Percentiles rank a stretch among this genome's conserved stretches.
Conservation (phyloP, 2,888 invertebrate genomes). For the Heteromurus nitidus region DNA sequence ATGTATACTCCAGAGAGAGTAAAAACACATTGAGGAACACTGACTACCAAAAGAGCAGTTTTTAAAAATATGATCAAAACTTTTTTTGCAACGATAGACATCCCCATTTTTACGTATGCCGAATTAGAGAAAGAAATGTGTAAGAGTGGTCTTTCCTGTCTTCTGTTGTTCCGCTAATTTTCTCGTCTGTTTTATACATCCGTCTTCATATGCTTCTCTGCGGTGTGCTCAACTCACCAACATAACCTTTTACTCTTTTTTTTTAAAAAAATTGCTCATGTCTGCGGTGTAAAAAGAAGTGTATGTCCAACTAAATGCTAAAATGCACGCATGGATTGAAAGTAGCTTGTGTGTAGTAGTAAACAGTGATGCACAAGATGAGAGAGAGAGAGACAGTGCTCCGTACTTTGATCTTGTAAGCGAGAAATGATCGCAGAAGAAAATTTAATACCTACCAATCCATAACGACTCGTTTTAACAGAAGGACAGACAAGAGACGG, state of each 20-base stretch:
- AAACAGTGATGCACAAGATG: conserved; percentile 1
- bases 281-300: no score
- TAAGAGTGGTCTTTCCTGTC: background rate
- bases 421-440: no score
- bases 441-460: no score
- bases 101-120: no score
- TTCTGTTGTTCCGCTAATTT: background rate
- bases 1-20: no score
- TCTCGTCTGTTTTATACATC: background rate
- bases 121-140: background rate
- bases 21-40: no score
- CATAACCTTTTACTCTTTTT: no score
- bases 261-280: background rate
- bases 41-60: no score
- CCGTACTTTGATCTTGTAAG: background rate
- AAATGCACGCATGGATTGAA: background rate
- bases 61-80: no score
- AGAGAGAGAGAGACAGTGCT: no score
- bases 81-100: no score
- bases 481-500: conserved; percentile 26
- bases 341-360: background rate
- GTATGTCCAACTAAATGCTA: no score
- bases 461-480: background rate
- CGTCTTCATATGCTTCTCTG: background rate
- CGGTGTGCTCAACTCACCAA: background rate